Conservation (phyloP, 2,113 vertebrate species). For the Microtus ochrogaster region DNA sequence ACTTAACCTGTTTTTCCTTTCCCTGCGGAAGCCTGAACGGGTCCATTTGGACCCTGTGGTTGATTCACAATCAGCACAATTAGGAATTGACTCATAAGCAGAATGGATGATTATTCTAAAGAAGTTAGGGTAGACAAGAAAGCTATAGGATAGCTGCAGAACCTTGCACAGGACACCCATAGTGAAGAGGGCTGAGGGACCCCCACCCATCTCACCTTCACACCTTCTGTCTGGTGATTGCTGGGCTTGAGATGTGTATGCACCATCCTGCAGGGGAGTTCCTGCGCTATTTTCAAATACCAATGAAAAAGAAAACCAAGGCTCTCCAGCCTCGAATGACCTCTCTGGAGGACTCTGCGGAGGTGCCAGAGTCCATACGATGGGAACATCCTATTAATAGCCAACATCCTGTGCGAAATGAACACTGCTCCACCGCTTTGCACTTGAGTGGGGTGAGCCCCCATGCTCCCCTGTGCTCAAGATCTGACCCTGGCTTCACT, state of each 20-base stretch:
- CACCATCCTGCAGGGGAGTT: background rate
- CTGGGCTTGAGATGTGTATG: too few relatives aligned
- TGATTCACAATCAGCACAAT: background rate
- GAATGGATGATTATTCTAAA: background rate
- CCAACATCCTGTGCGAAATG: slow-evolving; percentile 76
- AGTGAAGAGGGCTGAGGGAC: background rate
- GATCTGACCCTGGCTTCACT: slow-evolving; percentile 69
- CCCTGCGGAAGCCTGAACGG: background rate
- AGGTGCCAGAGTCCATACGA: slow-evolving; percentile 65
- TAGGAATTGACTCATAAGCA: background rate
- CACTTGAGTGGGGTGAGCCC: slow-evolving; percentile 71
- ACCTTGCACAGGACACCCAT: background rate
- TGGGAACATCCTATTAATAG: slow-evolving; percentile 75
- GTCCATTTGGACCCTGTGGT: background rate
- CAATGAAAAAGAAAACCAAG: slow-evolving; percentile 74
- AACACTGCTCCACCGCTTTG: slow-evolving; percentile 83
- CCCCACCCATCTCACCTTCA: background rate
- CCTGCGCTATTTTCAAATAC: slow-evolving; percentile 71
- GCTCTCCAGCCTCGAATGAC: slow-evolving; percentile 55
- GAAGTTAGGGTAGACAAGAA: background rate
- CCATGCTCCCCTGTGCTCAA: slow-evolving; percentile 47
- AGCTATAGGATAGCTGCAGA: background rate
- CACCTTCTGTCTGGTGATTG: background rate
- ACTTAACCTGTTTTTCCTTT: background rate
- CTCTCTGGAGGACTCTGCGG: slow-evolving; percentile 74